Evolutionary conservation across 2,888 invertebrate species (phyloP).

Genomic region (Lysandra bellargus): DNA sequence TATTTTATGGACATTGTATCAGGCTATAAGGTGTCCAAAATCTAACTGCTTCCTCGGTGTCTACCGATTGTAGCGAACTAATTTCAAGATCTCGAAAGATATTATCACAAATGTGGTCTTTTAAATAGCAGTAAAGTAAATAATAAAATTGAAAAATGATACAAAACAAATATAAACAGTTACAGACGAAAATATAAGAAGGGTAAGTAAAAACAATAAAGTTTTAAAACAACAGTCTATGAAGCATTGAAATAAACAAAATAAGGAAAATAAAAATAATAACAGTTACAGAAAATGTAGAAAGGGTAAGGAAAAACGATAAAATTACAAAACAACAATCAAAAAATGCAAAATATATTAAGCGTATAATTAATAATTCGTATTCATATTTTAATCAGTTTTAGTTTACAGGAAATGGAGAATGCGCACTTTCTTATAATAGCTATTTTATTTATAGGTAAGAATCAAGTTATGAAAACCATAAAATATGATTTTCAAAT

Average conservation of each 20-base stretch:
- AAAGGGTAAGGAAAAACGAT: background rate
- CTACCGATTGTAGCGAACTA: no score
- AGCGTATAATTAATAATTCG: background rate
- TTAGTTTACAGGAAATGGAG: background rate
- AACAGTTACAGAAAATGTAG: background rate
- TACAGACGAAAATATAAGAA: background rate
- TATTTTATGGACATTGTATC: no score
- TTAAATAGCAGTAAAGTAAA: no score
- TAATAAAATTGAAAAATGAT: no score
- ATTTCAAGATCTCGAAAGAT: no score
- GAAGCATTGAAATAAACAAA: background rate
- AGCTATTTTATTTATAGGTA: background rate
- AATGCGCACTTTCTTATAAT: background rate
- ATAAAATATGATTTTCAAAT: background rate
- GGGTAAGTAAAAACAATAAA: background rate
- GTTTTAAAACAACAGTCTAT: no score
- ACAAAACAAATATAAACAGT: background rate
- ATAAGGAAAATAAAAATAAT: background rate
- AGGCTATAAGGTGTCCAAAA: no score
- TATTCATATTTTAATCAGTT: background rate
- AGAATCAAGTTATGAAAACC: background rate
- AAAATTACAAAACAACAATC: background rate
- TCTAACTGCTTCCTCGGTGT: no score
- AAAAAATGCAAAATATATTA: conserved; percentile 31
- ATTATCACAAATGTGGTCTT: no score